Percentiles rank a stretch among this genome's conserved stretches.
Evolutionary conservation across 2,797 vertebrate genomes (phyloP).

Genomic region (Microctenopoma stevenorrisi): DNA sequence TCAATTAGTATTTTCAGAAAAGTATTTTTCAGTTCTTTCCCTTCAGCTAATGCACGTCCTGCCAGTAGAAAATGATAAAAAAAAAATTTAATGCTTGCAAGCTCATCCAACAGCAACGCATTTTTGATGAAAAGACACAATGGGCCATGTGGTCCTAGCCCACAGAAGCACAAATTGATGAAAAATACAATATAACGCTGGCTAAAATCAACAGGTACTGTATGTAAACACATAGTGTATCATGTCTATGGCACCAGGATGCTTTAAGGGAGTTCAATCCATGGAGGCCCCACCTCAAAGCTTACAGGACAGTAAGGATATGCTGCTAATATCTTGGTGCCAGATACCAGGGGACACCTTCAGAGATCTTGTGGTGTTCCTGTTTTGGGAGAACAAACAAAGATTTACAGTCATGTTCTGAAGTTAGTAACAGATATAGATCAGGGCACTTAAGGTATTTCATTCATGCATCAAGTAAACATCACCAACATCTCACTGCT

Average conservation of each 20-base stretch:
- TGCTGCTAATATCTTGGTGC: too few relatives aligned
- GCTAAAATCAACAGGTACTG: too few relatives aligned
- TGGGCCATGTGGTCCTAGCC: not conserved
- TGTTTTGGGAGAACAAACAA: not conserved
- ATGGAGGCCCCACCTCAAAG: too few relatives aligned
- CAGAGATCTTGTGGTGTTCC: too few relatives aligned
- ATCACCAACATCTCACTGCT: slow-evolving; percentile 11
- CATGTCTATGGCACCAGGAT: too few relatives aligned
- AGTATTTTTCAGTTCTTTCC: not conserved
- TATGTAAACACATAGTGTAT: too few relatives aligned
- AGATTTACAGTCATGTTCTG: not conserved
- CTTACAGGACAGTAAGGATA: too few relatives aligned
- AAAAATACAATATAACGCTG: too few relatives aligned
- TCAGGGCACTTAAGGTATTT: not conserved
- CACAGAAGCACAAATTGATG: too few relatives aligned
- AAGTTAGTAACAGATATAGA: too few relatives aligned
- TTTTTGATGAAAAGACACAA: slow-evolving; percentile 20
- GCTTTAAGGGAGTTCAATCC: too few relatives aligned
- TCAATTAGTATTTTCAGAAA: slow-evolving; percentile 7
- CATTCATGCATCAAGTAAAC: slow-evolving; percentile 37
- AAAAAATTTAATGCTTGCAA: slow-evolving; percentile 15
- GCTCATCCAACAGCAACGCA: slow-evolving; percentile 27
- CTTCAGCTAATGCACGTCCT: slow-evolving; percentile 12
- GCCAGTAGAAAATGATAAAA: slow-evolving; percentile 15
- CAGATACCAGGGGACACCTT: too few relatives aligned